Evolutionary conservation across 2,888 invertebrate species (phyloP).

Genomic region (Siphlonurus alternatus): DNA sequence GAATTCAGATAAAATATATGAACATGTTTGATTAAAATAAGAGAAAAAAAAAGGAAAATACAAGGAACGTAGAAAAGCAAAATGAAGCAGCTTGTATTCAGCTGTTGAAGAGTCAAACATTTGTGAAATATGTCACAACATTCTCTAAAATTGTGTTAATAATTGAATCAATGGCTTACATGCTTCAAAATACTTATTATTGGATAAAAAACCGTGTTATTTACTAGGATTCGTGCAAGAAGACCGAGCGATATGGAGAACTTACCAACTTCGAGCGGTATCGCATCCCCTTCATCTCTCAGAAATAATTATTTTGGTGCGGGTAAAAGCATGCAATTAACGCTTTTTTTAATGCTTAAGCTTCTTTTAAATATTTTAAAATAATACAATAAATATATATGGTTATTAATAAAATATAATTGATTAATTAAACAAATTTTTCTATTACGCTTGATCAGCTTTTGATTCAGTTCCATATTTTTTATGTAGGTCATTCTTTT

Average conservation of each 20-base stretch:
- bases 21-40: too few species aligned
- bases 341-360: background rate
- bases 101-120: background rate
- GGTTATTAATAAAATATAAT: background rate
- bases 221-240: background rate
- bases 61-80: background rate
- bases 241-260: background rate
- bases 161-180: background rate
- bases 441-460: too few species aligned
- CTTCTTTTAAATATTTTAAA: background rate
- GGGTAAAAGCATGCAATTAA: background rate
- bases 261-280: background rate
- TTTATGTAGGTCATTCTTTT: too few species aligned
- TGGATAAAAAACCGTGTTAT: too few species aligned
- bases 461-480: too few species aligned
- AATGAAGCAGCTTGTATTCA: background rate
- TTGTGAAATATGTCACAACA: background rate
- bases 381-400: background rate
- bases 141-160: background rate
- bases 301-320: background rate
- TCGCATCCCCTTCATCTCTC: background rate
- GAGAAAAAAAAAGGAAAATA: background rate
- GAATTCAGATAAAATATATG: too few species aligned
- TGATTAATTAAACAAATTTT: background rate
- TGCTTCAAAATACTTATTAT: too few species aligned